phyloP scores from a whole-genome alignment of 2,888 invertebrate genomes.

The Oscheius sp. region DNA sequence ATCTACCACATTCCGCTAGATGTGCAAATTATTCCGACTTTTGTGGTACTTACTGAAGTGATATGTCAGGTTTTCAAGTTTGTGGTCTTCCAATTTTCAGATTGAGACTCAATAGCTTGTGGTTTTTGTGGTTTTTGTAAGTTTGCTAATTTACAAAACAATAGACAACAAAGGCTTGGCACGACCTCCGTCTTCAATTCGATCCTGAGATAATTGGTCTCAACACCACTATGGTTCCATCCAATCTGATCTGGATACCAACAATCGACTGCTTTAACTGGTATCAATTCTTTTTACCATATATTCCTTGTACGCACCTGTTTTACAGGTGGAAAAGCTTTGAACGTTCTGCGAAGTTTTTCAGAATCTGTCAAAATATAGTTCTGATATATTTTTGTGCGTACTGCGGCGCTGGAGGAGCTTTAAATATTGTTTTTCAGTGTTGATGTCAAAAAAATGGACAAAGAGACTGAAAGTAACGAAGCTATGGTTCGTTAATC shows the following conservation, averaged over 20 bases:
- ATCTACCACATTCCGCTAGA: too few species aligned
- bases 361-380: too few species aligned
- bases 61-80: too few species aligned
- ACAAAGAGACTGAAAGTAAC: conserved; percentile 16
- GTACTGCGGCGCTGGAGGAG: not conserved
- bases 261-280: not conserved
- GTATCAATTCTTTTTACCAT: not conserved
- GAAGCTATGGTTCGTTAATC: not conserved
- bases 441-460: conserved; percentile 14
- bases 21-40: too few species aligned
- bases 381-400: too few species aligned
- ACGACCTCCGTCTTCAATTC: not conserved
- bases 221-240: not conserved
- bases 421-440: not conserved
- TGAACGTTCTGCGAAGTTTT: too few species aligned
- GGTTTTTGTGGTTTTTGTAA: not conserved
- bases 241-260: not conserved
- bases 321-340: too few species aligned
- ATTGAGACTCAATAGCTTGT: not conserved
- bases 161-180: not conserved
- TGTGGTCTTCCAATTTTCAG: not conserved
- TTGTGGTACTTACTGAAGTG: too few species aligned
- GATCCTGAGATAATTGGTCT: not conserved
- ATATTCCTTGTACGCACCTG: too few species aligned
- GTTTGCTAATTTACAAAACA: too few species aligned